Evolutionary conservation across 2,113 vertebrate species (phyloP).

Genomic region (Mormoops blainvillei): DNA sequence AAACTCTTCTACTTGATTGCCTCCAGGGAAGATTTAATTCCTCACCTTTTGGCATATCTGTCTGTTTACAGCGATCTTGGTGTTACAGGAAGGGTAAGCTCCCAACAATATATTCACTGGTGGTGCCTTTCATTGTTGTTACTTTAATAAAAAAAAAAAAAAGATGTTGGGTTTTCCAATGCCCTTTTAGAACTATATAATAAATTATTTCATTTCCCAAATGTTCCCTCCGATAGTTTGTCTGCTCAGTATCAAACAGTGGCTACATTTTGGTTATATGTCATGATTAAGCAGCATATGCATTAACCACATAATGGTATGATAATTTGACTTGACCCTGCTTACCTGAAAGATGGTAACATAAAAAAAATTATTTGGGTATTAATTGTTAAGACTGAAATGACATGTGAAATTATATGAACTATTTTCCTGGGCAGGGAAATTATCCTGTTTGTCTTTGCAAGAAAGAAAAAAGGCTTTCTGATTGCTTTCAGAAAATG

Average conservation of each 20-base stretch:
- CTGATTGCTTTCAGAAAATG: background rate
- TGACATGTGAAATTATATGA: background rate
- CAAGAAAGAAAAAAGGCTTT: background rate
- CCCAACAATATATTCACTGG: background rate
- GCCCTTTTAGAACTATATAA: background rate
- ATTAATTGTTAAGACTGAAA: constrained; percentile 22
- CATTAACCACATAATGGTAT: background rate
- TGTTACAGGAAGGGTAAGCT: background rate
- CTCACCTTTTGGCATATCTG: background rate
- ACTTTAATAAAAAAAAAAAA: background rate
- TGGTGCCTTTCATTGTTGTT: background rate
- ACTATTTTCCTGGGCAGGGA: background rate
- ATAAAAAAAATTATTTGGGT: background rate
- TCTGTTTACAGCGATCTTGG: background rate
- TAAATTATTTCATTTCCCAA: background rate
- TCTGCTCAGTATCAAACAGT: background rate
- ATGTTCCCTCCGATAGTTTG: background rate
- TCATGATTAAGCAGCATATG: background rate
- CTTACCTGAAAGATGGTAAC: background rate
- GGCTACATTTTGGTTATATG: background rate
- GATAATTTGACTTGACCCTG: background rate
- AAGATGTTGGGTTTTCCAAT: background rate
- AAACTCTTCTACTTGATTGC: background rate
- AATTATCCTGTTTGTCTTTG: background rate
- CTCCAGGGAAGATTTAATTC: background rate